A percentile compares a stretch with the other conserved stretches of the same genome.
Evolutionary conservation across 2,888 invertebrate genomes (phyloP).

Genomic region (Lumbricus terrestris): DNA sequence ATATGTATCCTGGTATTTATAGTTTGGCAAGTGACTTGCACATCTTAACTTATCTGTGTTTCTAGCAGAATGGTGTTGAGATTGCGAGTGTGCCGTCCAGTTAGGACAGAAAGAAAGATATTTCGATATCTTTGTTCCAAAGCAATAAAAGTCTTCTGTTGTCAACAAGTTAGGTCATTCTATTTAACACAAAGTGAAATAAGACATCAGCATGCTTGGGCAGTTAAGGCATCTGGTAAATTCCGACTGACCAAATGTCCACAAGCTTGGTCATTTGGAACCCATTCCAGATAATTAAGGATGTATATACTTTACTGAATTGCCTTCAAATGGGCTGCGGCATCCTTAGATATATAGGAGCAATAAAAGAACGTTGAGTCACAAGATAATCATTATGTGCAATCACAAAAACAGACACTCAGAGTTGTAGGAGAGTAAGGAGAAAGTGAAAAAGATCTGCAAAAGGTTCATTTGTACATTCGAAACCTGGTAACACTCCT

Average conservation of each 20-base stretch:
- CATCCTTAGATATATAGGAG: too few relatives aligned
- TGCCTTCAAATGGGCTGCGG: too few relatives aligned
- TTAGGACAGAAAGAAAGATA: neutral
- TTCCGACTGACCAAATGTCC: neutral
- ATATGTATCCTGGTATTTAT: neutral
- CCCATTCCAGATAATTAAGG: neutral
- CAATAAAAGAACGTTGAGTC: too few relatives aligned
- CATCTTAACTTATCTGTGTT: neutral
- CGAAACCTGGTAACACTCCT: too few relatives aligned
- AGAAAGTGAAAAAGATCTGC: too few relatives aligned
- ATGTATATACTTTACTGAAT: too few relatives aligned
- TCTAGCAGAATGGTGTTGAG: neutral
- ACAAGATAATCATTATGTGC: too few relatives aligned
- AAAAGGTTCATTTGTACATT: too few relatives aligned
- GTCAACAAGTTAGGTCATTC: neutral
- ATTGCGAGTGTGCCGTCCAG: neutral
- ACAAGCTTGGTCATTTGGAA: neutral
- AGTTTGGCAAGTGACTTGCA: neutral
- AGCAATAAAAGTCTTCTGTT: neutral
- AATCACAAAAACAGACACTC: too few relatives aligned
- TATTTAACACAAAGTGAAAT: neutral
- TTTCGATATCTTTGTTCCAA: constrained; percentile 3
- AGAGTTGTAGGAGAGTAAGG: too few relatives aligned
- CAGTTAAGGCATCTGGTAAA: neutral
- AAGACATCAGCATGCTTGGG: neutral